Percentiles rank a stretch among this genome's conserved stretches.
Conservation (phyloP, 2,113 vertebrate species). For the Heterochromis multidens region DNA sequence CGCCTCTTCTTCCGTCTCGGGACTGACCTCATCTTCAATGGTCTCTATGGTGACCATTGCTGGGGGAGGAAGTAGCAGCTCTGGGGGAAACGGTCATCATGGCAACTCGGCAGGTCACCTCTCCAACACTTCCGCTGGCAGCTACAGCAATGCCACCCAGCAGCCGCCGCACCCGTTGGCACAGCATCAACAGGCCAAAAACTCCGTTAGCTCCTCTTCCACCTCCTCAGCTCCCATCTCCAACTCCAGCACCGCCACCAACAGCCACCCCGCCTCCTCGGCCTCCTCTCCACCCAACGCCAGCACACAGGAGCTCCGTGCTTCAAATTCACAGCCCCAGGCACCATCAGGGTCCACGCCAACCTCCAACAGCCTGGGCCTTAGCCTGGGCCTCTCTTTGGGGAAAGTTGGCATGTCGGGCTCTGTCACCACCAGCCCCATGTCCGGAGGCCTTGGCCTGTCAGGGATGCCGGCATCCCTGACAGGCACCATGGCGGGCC, state of each 20-base stretch:
- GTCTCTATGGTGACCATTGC: conserved; percentile 69
- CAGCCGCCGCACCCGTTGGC: conserved; percentile 54
- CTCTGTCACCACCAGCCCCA: conserved; percentile 39
- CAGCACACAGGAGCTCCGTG: conserved; percentile 36
- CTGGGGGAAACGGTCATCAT: conserved; percentile 52
- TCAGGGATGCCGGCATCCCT: conserved; percentile 74
- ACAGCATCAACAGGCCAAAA: conserved; percentile 70
- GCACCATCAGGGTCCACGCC: conserved; percentile 9
- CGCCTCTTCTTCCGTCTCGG: conserved; percentile 73
- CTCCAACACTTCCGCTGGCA: conserved; percentile 64
- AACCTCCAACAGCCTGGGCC: conserved; percentile 65
- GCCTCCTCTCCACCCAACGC: conserved; percentile 58
- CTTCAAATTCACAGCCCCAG: conserved; percentile 44
- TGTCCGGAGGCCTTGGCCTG: conserved; percentile 60
- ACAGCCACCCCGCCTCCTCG: conserved; percentile 38
- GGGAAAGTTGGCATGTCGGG: conserved; percentile 42
- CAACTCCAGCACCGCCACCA: conserved; percentile 38
- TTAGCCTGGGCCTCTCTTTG: conserved; percentile 60
- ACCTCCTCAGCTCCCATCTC: conserved; percentile 16
- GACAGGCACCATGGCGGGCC: conserved; percentile 48
- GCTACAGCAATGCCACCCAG: conserved; percentile 78
- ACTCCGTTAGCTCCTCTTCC: conserved; percentile 33
- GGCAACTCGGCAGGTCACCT: conserved; percentile 56
- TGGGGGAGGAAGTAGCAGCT: conserved; percentile 33
- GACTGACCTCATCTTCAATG: conserved; percentile 67